Base-by-base conservation (phyloP, 64 coral and sea anemone genomes). In the Orbicella faveolata region DNA sequence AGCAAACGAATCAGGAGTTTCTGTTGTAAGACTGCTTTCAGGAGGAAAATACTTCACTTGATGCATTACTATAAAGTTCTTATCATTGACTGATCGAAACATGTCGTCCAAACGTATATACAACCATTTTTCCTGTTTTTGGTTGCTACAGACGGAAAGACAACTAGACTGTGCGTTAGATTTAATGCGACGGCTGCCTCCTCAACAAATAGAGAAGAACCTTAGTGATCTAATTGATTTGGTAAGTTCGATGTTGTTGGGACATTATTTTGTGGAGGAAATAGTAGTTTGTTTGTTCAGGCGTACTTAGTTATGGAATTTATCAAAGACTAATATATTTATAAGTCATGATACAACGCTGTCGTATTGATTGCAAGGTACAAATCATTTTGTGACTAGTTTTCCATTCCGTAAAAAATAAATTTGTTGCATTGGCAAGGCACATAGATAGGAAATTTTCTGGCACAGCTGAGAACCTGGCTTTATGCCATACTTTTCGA, bases 181-280 rank as follows among this genome's bases (percentile, higher is more conserved):
- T 88, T 93, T 99, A 82, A 99, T 99, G 96, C 94, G 96, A 77
- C 88, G 96, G 53, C 89, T 99, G 23, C 96, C 96, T 53, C 96
- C 96, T 48, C 96, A 99, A 84, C 96, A 99, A 86, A 95, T 99
- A 87, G 96, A 99, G 44, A 99, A 99, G 77, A 99, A 99, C 86
- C 82, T 99, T 14, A 99, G 96, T 77, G 96, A 99, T 91, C 80
- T 99, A 55, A 99, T 99, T 75, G 96, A 99, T 95, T 88, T 99
- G 94, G 96, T 99, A 75, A 95, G 94, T 55, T 39, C 63, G 23
- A 34, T 0, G 10, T 13, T 33, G 34, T 18, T 57, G 17, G 26
- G 1, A 57, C 11, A 79, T 14, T 20, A 21, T 15, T 68, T 23
- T 34, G 17, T 36, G 62, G 84, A 8, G 17, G 10, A 30, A 23